These are phyloP conservation scores for Megalops atlanticus DNA, from an alignment of 2,113 vertebrate species.

Conservation along the genomic window DNA sequence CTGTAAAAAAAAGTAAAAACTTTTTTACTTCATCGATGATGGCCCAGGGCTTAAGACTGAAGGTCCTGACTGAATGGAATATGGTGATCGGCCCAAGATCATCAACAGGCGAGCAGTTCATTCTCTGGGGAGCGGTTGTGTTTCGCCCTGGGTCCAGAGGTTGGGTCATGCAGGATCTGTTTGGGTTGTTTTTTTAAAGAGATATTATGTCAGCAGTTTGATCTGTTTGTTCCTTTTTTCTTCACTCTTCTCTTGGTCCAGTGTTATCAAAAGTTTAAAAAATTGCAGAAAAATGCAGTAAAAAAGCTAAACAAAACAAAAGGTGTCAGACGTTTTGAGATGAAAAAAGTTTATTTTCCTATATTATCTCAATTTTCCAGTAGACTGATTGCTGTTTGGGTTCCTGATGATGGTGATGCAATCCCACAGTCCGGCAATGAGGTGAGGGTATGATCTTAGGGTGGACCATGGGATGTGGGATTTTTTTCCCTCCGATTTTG, in stretches of 20 bases:
- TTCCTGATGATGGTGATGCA: neutral
- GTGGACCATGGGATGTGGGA: too few species aligned
- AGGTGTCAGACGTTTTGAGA: neutral
- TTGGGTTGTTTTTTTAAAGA: neutral
- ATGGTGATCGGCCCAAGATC: neutral
- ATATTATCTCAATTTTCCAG: neutral
- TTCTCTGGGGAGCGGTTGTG: too few species aligned
- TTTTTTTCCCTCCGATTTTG: neutral
- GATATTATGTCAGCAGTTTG: constrained; percentile 6
- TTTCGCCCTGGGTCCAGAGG: neutral
- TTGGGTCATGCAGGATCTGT: neutral
- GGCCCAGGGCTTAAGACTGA: too few species aligned
- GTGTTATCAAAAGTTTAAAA: neutral
- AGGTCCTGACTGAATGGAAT: too few species aligned
- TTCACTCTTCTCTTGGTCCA: neutral
- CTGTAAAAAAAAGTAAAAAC: too few species aligned
- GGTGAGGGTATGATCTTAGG: too few species aligned
- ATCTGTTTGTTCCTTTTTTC: neutral
- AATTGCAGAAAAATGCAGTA: neutral
- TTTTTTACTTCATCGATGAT: neutral
- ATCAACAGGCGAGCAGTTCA: neutral
- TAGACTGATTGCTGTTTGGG: neutral
- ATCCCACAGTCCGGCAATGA: neutral
- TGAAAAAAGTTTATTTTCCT: neutral
- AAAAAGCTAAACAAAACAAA: too few species aligned